Conservation (phyloP, 2,888 invertebrate genomes). For the Mactromeris polynyma region DNA sequence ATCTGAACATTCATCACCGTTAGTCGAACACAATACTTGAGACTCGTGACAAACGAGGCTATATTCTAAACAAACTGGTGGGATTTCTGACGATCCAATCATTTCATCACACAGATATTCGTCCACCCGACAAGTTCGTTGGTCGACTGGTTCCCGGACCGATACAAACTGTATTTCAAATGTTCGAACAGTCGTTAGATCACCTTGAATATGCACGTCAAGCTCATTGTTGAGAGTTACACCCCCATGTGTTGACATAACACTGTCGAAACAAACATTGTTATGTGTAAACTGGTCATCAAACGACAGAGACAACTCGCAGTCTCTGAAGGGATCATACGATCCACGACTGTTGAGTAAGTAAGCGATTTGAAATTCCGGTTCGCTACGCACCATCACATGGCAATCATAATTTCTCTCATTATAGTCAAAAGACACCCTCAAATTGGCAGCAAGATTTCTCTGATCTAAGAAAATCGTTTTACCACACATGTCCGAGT, state of each 20-base stretch:
- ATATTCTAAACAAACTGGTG: constrained; percentile 18
- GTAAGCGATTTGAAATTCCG: background rate
- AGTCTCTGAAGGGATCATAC: background rate
- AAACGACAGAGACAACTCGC: background rate
- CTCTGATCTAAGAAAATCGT: background rate
- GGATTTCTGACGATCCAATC: background rate
- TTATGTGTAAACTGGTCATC: background rate
- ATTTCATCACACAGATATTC: background rate
- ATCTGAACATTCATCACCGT: background rate
- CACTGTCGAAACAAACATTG: background rate
- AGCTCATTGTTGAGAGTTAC: background rate
- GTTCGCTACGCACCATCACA: background rate
- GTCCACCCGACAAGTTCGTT: background rate
- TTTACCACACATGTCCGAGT: background rate
- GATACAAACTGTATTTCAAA: constrained; percentile 23
- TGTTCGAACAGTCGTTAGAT: background rate
- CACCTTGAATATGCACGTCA: background rate
- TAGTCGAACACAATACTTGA: background rate
- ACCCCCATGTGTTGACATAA: background rate
- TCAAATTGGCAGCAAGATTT: background rate
- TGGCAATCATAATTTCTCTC: background rate
- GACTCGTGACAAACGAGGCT: constrained; percentile 15
- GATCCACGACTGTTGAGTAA: background rate
- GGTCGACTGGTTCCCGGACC: background rate
- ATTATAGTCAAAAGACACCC: background rate